These are phyloP conservation scores for Anastrepha obliqua DNA, from an alignment of 1,140 invertebrate genomes.

Conservation along the genomic window DNA sequence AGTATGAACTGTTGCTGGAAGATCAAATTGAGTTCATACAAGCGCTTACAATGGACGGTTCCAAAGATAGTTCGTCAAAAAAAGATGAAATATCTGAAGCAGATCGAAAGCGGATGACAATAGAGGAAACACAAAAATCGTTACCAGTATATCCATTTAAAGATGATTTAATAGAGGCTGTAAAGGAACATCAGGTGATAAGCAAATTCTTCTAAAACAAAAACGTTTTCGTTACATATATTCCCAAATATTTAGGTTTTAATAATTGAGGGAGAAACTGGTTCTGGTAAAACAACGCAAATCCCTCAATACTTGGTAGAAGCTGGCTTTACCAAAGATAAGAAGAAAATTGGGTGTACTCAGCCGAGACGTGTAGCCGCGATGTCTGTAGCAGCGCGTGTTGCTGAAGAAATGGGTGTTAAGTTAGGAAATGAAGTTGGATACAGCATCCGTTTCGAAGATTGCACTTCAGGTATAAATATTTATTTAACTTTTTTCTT, in stretches of 20 bases:
- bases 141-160: conserved; percentile 96
- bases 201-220: neutral
- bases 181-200: conserved; percentile 88
- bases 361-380: conserved; percentile 98
- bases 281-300: conserved; percentile 98
- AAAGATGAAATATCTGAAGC: conserved; percentile 80
- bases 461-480: conserved; percentile 87
- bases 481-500: conserved; percentile 16
- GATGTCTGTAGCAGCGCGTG: conserved; percentile 99
- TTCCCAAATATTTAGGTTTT: conserved; percentile 77
- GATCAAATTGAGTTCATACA: conserved; percentile 99
- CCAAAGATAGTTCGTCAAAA: conserved; percentile 78
- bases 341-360: conserved; percentile 94
- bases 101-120: conserved; percentile 86
- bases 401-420: conserved; percentile 99
- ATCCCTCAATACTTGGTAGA: conserved; percentile 98
- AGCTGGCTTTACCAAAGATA: conserved; percentile 88
- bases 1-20: conserved; percentile 95
- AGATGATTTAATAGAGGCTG: conserved; percentile 90
- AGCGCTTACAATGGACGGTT: conserved; percentile 92
- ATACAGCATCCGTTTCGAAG: conserved; percentile 99
- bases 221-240: neutral
- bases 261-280: conserved; percentile 99
- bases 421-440: conserved; percentile 99
- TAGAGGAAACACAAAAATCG: conserved; percentile 94